Base-by-base conservation (phyloP, 2,888 invertebrate genomes). In the Hyalella azteca region DNA sequence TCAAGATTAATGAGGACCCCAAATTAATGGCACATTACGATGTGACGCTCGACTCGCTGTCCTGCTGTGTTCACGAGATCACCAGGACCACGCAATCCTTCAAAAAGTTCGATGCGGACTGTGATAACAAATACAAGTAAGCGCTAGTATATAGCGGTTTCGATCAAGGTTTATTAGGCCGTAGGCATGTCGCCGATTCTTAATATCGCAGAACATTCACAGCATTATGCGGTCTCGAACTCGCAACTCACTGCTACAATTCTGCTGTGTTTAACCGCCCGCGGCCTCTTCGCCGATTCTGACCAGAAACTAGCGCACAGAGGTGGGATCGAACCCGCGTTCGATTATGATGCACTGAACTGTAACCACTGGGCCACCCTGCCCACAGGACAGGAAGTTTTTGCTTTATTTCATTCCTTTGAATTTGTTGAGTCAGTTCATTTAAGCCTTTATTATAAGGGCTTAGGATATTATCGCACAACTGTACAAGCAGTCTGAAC, bases 401-500 rank as follows among this genome's bases (percentile, higher is more conserved):
- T n/a, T n/a, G n/a, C n/a, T n/a, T n/a, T n/a, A n/a, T n/a, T n/a
- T n/a, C n/a, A n/a, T n/a, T n/a, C n/a, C n/a, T n/a, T n/a, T n/a
- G n/a, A n/a, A n/a, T n/a, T n/a, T n/a, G n/a, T n/a, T n/a, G n/a
- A n/a, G n/a, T n/a, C n/a, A n/a, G n/a, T n/a, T n/a, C 73, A 3
- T 79, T 73, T 22, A 11, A 79, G 26, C 73, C 22, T 29, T 39
- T 79, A 32, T 41, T 41, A 15, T 29, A 73, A n/a, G 39, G 36
- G 19, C 66, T 40, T 7, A 73, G 32, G 15, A 45, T 40, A 2
- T 15, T 78, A 32, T 73, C 73, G 19, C 48, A 73, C 50, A 11
- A n/a, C 9, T 73, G 73, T 15, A 79, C 39, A 97, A 97, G 90
- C 93, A 97, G 7, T 97, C 92, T 3, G 97, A 97, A 94, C 87